Evolutionary conservation across 2,797 vertebrate species (phyloP).

Genomic region (Ibycter americanus): DNA sequence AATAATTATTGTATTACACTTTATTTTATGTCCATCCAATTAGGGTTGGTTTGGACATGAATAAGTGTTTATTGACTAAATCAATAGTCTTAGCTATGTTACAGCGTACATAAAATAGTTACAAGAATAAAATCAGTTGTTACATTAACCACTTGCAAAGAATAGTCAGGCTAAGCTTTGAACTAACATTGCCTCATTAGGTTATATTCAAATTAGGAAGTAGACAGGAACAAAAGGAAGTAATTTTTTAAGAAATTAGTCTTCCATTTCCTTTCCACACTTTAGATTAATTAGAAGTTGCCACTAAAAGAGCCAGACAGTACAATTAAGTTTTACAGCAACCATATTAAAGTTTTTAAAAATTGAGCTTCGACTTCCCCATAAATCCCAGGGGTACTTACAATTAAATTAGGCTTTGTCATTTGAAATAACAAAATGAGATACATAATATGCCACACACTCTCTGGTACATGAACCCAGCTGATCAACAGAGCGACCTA

Average conservation of each 20-base stretch:
- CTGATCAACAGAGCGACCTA: slow-evolving; percentile 4
- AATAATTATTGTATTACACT: slow-evolving; percentile 41
- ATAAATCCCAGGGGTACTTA: slow-evolving; percentile 37
- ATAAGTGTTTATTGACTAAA: slow-evolving; percentile 57
- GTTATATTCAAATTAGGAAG: slow-evolving; percentile 47
- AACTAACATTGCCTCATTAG: slow-evolving; percentile 40
- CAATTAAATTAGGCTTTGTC: slow-evolving; percentile 55
- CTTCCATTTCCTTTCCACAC: slow-evolving; percentile 40
- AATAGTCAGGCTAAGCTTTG: slow-evolving; percentile 20
- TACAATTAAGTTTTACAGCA: slow-evolving; percentile 61
- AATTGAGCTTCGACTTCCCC: slow-evolving; percentile 29
- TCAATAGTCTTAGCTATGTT: slow-evolving; percentile 46
- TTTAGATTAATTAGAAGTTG: slow-evolving; percentile 68
- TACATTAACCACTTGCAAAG: slow-evolving; percentile 12
- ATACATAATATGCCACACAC: background rate
- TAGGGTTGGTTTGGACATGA: slow-evolving; percentile 43
- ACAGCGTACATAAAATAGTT: slow-evolving; percentile 27
- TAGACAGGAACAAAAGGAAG: slow-evolving; percentile 47
- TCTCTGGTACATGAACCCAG: background rate
- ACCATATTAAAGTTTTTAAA: slow-evolving; percentile 51
- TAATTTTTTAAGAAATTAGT: background rate
- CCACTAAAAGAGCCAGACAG: slow-evolving; percentile 44
- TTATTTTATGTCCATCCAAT: slow-evolving; percentile 46
- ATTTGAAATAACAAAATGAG: slow-evolving; percentile 32
- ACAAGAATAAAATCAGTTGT: slow-evolving; percentile 28